A percentile compares a stretch with the other conserved stretches of the same genome.
Evolutionary conservation across 2,888 invertebrate genomes (phyloP).

Genomic region (Dicyrtomina minuta): DNA sequence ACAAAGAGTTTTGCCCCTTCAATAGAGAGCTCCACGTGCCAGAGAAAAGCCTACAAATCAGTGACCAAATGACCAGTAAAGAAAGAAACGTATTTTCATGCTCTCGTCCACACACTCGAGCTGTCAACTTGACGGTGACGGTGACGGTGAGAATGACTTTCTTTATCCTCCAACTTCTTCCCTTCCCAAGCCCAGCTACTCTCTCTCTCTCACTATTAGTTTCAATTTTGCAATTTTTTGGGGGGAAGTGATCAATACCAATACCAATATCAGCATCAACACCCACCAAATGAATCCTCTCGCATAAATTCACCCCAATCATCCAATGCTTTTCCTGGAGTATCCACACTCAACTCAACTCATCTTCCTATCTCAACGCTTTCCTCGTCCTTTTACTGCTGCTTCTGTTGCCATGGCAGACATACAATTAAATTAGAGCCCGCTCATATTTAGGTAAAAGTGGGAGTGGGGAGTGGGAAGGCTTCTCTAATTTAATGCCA

Average conservation of each 20-base stretch:
- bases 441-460: no score
- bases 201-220: conserved; percentile 15
- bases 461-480: no score
- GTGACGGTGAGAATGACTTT: conserved; percentile 9
- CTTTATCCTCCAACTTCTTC: background rate
- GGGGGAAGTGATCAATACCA: background rate
- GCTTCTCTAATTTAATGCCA: no score
- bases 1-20: no score
- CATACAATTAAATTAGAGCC: no score
- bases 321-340: background rate
- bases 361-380: background rate
- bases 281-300: background rate
- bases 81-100: conserved; percentile 7
- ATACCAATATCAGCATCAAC: background rate
- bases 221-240: conserved; percentile 18
- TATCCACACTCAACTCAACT: conserved; percentile 13
- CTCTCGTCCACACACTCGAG: conserved; percentile 15
- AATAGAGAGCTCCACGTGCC: conserved; percentile 1
- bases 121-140: conserved; percentile 5
- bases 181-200: no score
- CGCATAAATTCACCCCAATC: background rate
- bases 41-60: conserved; percentile 20
- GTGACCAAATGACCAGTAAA: conserved; percentile 14
- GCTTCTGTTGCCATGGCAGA: no score
- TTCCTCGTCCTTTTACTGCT: no score